Conservation (phyloP, 2,888 invertebrate genomes). For the Leptopterna dolabrata region DNA sequence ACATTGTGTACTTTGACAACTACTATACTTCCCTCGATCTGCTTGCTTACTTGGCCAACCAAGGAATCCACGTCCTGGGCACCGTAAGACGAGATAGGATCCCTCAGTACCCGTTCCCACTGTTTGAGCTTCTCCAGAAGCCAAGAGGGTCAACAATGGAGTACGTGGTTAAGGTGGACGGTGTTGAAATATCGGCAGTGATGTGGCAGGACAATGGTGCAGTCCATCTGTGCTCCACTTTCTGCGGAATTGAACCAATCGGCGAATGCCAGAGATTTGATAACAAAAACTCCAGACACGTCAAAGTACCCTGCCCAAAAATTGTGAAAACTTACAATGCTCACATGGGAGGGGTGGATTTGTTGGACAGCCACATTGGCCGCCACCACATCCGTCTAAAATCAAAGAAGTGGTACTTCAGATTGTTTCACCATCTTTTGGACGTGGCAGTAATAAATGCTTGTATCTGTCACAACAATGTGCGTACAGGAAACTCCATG, state of each 20-base stretch:
- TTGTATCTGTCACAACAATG: not conserved
- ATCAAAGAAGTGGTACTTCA: slow-evolving; percentile 4
- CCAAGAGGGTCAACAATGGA: slow-evolving; percentile 62
- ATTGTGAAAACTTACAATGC: slow-evolving; percentile 19
- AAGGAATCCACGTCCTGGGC: slow-evolving; percentile 64
- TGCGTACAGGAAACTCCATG: not conserved
- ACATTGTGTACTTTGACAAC: slow-evolving; percentile 65
- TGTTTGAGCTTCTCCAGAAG: not conserved
- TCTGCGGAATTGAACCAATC: slow-evolving; percentile 62
- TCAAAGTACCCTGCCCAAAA: slow-evolving; percentile 29
- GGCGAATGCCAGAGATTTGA: slow-evolving; percentile 59
- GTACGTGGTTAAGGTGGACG: slow-evolving; percentile 62
- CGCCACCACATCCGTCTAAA: not conserved
- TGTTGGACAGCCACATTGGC: slow-evolving; percentile 37
- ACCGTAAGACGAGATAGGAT: slow-evolving; percentile 65
- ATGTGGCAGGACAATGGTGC: slow-evolving; percentile 60
- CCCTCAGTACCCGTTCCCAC: slow-evolving; percentile 57
- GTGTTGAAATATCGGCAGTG: slow-evolving; percentile 61
- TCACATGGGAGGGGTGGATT: slow-evolving; percentile 27
- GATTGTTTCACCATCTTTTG: not conserved
- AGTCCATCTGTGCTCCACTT: slow-evolving; percentile 63
- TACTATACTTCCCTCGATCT: slow-evolving; percentile 64
- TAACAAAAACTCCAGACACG: slow-evolving; percentile 57
- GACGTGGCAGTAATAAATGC: not conserved
- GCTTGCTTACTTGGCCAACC: slow-evolving; percentile 62